These are phyloP conservation scores for Leptobrachium ailaonicum DNA, from an alignment of 2,113 vertebrate species.

Conservation along the genomic window DNA sequence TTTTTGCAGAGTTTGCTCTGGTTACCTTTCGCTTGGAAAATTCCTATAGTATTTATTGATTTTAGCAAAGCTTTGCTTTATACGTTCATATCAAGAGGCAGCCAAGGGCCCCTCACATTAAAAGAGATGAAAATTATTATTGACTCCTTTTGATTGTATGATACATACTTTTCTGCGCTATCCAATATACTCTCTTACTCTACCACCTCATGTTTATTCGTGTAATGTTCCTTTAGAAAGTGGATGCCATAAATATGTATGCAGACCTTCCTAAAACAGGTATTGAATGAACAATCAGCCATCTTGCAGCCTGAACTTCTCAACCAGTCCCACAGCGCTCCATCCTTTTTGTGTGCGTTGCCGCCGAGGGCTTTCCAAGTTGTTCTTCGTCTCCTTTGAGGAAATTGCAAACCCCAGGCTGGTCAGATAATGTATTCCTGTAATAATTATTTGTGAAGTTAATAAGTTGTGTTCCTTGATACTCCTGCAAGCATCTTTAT, in stretches of 20 bases:
- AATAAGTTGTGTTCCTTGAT: constrained; percentile 15
- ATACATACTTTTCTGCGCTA: background rate
- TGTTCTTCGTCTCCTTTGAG: background rate
- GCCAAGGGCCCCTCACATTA: too few relatives aligned
- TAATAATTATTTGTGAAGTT: constrained; percentile 10
- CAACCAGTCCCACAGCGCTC: constrained; percentile 5
- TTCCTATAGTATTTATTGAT: too few relatives aligned
- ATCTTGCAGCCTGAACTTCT: constrained; percentile 13
- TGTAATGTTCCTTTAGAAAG: background rate
- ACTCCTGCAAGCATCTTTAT: constrained; percentile 7
- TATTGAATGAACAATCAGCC: background rate
- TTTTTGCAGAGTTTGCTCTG: too few relatives aligned
- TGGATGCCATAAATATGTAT: background rate
- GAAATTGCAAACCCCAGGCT: background rate
- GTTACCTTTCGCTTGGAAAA: too few relatives aligned
- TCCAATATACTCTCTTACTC: background rate
- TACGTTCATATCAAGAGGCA: too few relatives aligned
- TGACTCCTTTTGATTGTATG: background rate
- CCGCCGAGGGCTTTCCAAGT: constrained; percentile 2
- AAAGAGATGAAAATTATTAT: background rate
- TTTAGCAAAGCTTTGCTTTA: too few relatives aligned
- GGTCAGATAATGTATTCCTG: constrained; percentile 27
- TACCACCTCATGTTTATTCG: background rate
- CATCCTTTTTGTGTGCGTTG: background rate
- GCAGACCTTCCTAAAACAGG: background rate